A percentile compares a stretch with the other conserved stretches of the same genome.
phyloP scores from a whole-genome alignment of 2,888 invertebrate genomes.

The Acronicta leporina region DNA sequence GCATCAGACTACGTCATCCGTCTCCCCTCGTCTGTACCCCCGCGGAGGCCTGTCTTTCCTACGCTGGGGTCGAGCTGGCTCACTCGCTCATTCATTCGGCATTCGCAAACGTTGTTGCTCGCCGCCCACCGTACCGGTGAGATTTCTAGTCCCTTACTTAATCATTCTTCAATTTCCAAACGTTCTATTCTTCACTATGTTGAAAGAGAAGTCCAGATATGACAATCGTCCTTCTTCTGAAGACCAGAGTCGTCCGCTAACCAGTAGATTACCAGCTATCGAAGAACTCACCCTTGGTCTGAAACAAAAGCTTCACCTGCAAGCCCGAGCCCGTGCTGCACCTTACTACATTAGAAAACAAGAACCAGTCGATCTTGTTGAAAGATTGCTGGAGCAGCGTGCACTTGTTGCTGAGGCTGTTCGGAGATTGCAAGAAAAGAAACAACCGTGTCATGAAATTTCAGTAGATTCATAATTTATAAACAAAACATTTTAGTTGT shows the following conservation, averaged over 20 bases:
- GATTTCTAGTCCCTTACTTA: constrained; percentile 71
- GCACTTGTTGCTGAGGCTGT: constrained; percentile 88
- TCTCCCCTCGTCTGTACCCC: constrained; percentile 73
- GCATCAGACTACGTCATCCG: constrained; percentile 85
- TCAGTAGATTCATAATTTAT: constrained; percentile 87
- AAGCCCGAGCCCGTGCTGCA: constrained; percentile 85
- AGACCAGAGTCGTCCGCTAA: constrained; percentile 76
- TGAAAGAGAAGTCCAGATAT: constrained; percentile 84
- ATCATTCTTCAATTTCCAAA: constrained; percentile 59
- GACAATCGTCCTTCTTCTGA: constrained; percentile 74
- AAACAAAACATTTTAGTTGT: constrained; percentile 88
- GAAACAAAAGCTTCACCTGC: constrained; percentile 87
- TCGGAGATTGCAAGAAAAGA: constrained; percentile 86
- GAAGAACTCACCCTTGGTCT: constrained; percentile 86
- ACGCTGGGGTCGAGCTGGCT: constrained; percentile 81
- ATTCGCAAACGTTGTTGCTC: constrained; percentile 85
- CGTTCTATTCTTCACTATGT: constrained; percentile 71
- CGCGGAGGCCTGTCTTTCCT: constrained; percentile 81
- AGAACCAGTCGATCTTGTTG: constrained; percentile 87
- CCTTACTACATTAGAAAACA: constrained; percentile 88
- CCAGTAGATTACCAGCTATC: constrained; percentile 82
- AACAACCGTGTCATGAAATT: constrained; percentile 85
- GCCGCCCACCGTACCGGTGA: constrained; percentile 74
- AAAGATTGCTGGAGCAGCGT: constrained; percentile 83
- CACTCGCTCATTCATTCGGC: constrained; percentile 87